Evolutionary conservation across 2,113 vertebrate species (phyloP).

Genomic region (Eurystomus gularis): DNA sequence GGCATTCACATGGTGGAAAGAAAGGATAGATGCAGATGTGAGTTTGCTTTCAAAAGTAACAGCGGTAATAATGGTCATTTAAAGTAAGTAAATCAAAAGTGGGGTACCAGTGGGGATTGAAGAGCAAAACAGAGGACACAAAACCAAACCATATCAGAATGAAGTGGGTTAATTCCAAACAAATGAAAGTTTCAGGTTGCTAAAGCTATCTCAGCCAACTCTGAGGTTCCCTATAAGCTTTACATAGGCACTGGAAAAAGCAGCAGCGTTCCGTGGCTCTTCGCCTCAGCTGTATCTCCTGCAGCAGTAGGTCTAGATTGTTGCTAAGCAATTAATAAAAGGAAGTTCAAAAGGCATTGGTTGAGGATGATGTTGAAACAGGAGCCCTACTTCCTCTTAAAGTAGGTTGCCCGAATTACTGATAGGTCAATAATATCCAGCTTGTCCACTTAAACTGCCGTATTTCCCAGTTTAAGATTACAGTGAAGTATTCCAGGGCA

Average conservation of each 20-base stretch:
- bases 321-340: not conserved
- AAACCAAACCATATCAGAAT: not conserved
- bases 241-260: not conserved
- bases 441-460: rapidly evolving
- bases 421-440: not conserved
- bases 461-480: not conserved
- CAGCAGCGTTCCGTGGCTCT: not conserved
- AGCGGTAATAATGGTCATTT: not conserved
- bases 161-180: not conserved
- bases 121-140: not conserved
- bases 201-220: not conserved
- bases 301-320: not conserved
- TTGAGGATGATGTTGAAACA: not conserved
- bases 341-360: not conserved
- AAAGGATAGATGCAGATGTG: not conserved
- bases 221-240: not conserved
- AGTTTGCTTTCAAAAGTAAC: not conserved
- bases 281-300: not conserved
- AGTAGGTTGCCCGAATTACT: not conserved
- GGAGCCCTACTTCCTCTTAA: not conserved
- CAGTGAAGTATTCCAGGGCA: not conserved
- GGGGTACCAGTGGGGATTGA: not conserved
- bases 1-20: not conserved
- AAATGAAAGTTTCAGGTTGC: not conserved
- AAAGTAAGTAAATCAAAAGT: not conserved